Percentiles rank a stretch among this genome's conserved stretches.
These are phyloP conservation scores for Mobula hypostoma DNA, from an alignment of 2,113 vertebrate genomes.

Conservation along the genomic window DNA sequence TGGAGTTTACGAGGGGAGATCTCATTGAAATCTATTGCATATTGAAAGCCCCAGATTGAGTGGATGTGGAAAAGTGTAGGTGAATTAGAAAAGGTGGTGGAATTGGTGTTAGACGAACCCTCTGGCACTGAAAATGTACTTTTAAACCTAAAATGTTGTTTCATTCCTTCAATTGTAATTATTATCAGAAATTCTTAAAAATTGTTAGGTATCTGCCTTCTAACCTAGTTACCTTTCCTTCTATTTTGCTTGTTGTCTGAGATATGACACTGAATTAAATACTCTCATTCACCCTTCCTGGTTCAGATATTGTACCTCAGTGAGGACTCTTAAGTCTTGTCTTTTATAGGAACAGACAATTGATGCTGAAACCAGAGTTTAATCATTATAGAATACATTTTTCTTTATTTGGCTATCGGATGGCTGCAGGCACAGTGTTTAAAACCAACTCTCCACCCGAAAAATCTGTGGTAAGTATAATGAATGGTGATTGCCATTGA, in stretches of 20 bases:
- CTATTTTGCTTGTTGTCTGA: not conserved
- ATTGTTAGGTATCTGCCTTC: not conserved
- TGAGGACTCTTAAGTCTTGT: not conserved
- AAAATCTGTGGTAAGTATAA: not conserved
- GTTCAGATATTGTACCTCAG: not conserved
- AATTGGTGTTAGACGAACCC: not conserved
- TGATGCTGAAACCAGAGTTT: not conserved
- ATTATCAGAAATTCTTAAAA: no score
- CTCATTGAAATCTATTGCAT: no score
- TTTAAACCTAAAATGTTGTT: not conserved
- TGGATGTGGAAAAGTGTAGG: not conserved
- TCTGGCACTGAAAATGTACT: not conserved
- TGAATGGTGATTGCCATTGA: not conserved
- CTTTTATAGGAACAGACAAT: not conserved
- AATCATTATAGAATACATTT: not conserved
- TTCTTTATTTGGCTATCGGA: not conserved
- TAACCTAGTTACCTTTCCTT: not conserved
- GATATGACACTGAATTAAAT: not conserved
- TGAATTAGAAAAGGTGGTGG: not conserved
- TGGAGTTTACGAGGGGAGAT: no score
- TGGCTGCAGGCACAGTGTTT: not conserved
- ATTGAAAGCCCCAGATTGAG: no score
- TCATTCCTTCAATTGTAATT: not conserved
- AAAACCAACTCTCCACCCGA: not conserved
- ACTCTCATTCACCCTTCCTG: not conserved